Base-by-base conservation (phyloP, 2,797 vertebrate species). In the Orestias chungarensis region DNA sequence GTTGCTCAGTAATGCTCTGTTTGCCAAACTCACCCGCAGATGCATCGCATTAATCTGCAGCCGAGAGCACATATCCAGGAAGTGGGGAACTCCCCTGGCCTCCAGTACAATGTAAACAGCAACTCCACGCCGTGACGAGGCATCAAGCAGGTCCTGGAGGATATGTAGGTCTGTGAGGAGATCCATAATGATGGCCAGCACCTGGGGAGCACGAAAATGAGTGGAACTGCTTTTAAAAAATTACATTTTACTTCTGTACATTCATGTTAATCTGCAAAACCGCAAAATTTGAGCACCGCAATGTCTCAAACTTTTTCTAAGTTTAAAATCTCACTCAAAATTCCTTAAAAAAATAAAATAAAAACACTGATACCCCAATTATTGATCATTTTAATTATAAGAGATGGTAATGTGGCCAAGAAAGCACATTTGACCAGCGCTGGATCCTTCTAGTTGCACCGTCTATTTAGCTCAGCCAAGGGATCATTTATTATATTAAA, bases 111-210 rank as follows among this genome's bases (percentile, higher is more conserved):
- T 87, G 66, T 99, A 99, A 42, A 98, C 95, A 0, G 97, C 96
- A 71, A 99, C 96, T 2, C 93, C 93, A 3, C 96, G 94, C 50
- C 95, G 96, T 0, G 86, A 92, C 0, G 96, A 93, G 0, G 95
- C 97, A 0, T 99, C 96, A 76, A 98, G 92, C 62, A 98, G 94
- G 88, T 99, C 97, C n/a, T 95, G 95, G 80, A 99, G 96, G 90
- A 99, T 96, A 76, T 97, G 96, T 2, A 96, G 90, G 82, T 99
- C 97, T 0, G 97, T 97, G 82, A 99, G 96, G 9, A 95, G 86
- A 87, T 99, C 97, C 97, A 98, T 98, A 76, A 97, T 96, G n/a
- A 99, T 92, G 8, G 97, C 97, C 62, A 99, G 92, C 81, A 95
- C 94, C 97, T 99, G 91, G 35, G 76, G 65, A 59, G 55, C 27